A percentile compares a stretch with the other conserved stretches of the same genome.
phyloP scores from a whole-genome alignment of 2,888 invertebrate genomes.

The Ormyrus labotus region DNA sequence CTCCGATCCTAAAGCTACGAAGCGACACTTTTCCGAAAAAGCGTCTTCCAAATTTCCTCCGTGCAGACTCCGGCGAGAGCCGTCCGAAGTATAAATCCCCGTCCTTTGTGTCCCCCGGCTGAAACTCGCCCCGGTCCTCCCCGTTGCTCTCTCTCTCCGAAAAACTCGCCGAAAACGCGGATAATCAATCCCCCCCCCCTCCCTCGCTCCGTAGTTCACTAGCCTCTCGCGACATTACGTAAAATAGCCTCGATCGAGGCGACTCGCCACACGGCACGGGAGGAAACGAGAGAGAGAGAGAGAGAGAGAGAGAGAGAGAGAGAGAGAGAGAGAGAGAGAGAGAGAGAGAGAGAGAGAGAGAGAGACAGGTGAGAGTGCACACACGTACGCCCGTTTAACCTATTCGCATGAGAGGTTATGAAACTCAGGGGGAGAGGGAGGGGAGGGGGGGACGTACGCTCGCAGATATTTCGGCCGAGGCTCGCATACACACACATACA shows the following conservation, averaged over 20 bases:
- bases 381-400: conserved; percentile 41
- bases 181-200: no score
- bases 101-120: no score
- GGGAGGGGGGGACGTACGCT: not conserved
- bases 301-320: conserved; percentile 1
- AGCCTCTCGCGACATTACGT: conserved; percentile 37
- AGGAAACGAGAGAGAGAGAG: not conserved
- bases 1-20: no score
- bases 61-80: no score
- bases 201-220: no score
- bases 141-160: no score
- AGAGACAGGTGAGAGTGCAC: conserved; percentile 31
- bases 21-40: no score
- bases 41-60: no score
- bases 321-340: not conserved
- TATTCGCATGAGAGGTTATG: conserved; percentile 53
- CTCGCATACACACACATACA: not conserved
- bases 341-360: not conserved
- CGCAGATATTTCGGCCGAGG: conserved; percentile 42
- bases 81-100: no score
- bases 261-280: not conserved
- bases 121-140: no score
- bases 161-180: no score
- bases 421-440: conserved; percentile 8
- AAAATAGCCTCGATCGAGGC: conserved; percentile 37